Evolutionary conservation across 2,113 vertebrate species (phyloP).

Genomic region (Lynx canadensis): DNA sequence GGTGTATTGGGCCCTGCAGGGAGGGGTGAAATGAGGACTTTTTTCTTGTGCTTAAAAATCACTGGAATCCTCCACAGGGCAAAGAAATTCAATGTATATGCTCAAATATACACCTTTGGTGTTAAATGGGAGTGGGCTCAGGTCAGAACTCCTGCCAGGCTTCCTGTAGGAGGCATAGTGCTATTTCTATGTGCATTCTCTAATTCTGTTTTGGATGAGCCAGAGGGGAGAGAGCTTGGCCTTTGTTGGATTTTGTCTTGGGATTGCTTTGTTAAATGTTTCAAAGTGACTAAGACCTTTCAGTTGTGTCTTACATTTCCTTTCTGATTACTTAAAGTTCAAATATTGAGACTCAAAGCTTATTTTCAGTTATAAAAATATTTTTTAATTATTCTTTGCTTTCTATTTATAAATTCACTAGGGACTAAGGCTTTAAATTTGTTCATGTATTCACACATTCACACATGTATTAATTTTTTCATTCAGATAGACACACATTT

Average conservation of each 20-base stretch:
- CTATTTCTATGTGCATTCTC: neutral
- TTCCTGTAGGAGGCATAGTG: neutral
- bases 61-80: neutral
- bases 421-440: neutral
- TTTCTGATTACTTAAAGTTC: neutral
- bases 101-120: neutral
- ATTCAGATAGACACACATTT: neutral
- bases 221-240: neutral
- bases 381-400: neutral
- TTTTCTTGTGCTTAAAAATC: neutral
- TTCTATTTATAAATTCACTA: neutral
- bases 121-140: neutral
- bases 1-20: neutral
- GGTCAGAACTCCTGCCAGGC: too few relatives aligned
- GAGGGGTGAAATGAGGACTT: neutral
- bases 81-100: neutral
- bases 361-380: neutral
- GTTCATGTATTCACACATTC: neutral
- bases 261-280: neutral
- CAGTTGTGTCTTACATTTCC: neutral
- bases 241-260: neutral
- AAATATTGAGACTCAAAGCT: neutral
- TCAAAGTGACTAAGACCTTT: neutral
- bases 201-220: neutral
- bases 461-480: neutral